Conservation (phyloP, 2,888 invertebrate genomes). For the Tanytarsus gracilentus region DNA sequence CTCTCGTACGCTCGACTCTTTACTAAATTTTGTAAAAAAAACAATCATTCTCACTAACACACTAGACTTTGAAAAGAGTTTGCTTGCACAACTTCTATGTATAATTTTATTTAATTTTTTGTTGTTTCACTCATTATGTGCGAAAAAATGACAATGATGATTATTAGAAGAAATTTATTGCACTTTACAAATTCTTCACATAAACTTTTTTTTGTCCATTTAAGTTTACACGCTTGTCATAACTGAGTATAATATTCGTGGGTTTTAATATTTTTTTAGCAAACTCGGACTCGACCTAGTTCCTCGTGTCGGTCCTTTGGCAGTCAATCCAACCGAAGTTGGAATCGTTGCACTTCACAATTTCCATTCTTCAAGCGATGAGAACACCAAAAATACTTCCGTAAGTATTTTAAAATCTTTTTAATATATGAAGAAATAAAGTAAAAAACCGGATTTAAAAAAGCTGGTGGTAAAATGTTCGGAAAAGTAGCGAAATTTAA, state of each 20-base stretch:
- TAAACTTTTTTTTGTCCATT: not conserved
- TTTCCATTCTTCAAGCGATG: constrained; percentile 66
- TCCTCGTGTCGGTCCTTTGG: constrained; percentile 78
- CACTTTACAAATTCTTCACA: not conserved
- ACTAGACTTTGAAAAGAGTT: no score
- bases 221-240: no score
- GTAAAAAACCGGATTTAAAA: constrained; percentile 8
- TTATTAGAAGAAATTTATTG: not conserved
- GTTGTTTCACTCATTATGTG: no score
- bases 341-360: constrained; percentile 83
- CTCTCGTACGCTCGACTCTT: no score
- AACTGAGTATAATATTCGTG: constrained; percentile 31
- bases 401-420: constrained; percentile 58
- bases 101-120: no score
- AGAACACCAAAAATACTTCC: constrained; percentile 56
- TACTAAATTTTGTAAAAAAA: not conserved
- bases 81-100: no score
- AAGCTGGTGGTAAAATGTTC: no score
- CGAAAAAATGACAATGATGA: no score
- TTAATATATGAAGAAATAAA: no score
- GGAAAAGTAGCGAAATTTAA: no score
- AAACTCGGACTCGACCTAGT: constrained; percentile 87
- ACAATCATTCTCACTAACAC: not conserved
- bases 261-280: constrained; percentile 47
- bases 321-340: constrained; percentile 82